Evolutionary conservation across 1,140 invertebrate species (phyloP), one percentile per base, ranked within the genome.

Genomic region (Brachionus paranguensis): DNA sequence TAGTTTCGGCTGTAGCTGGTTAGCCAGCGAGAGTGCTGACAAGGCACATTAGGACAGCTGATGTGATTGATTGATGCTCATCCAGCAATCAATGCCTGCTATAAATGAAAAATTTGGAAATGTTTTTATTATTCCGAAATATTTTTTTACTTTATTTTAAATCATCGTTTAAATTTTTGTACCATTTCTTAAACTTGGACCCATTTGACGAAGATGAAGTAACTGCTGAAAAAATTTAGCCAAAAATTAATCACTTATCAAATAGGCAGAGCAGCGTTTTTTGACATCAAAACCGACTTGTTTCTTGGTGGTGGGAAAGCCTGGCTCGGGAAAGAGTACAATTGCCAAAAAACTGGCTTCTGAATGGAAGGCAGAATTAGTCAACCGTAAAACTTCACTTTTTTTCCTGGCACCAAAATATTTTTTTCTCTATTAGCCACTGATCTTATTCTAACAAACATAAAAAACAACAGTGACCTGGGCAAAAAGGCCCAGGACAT

Each of bases 201-300:
- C 29, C 78, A 0, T 60, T 81, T 81, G 78, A 81, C n/a, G 78
- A 81, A 64, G 78, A 81, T 64, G 78, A 64, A 43, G 78, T 79
- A 79, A 41, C 0, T 7, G 6, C 33, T 37, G 33, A 37, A 37
- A 37, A 37, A 50, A 53, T 29, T 47, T 17, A 78, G 43, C 8
- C 3, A 50, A 50, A 64, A 53, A 37, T 55, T 79, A 17, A 65
- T 60, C 0, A 37, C 24, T 37, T 27, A 29, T 64, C 4, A 84
- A 84, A 86, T 2, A 89, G 89, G 86, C 88, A 84, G 89, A 89
- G 81, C 85, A 88, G 11, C 79, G 86, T 37, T 89, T 88, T 84
- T 83, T 90, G 7, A 86, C 87, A 45, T 89, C 89, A n/a, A 90
- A 90, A 84, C 89, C 89, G 85, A 88, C 88, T 83, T 90, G 89